Evolutionary conservation across 2,797 vertebrate species (phyloP), one percentile per base, ranked within the genome.

Genomic region (Galaxias olidus): DNA sequence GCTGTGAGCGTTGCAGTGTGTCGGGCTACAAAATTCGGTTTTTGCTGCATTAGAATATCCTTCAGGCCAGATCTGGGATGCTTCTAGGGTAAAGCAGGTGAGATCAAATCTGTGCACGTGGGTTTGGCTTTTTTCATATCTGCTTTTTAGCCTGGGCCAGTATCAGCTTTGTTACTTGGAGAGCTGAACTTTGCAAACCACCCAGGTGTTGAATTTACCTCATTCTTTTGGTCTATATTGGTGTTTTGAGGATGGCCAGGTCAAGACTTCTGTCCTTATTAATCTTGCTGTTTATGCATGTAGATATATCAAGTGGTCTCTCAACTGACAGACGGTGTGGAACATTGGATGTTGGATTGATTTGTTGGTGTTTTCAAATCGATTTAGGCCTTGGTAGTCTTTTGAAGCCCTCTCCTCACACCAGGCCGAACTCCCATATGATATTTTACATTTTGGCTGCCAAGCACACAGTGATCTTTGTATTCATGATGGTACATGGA

Each of bases 271-370:
- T 59, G 46, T 51, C 60, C 71, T 57, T 42, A 57, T 56, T 58
- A 57, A 52, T 56, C 64, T 51, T 64, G 71, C 10, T 66, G 65
- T 80, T 63, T 58, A 58, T 30, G 86, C 86, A 88, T 89, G 87
- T 85, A 76, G 76, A 57, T 84, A 76, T 80, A 79, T 78, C 78
- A 69, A 47, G 73, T 74, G 79, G 78, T 83, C 14, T 40, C 62
- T 74, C 41, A 59, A 76, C 72, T 68, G 75, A 70, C 69, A 70
- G 73, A 80, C 73, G 66, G 75, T 47, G 58, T 59, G 55, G 68
- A 66, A 64, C 65, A 73, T 20, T 19, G 17, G 53, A 40, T 10
- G 45, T 72, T 43, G 48, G 72, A 44, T 75, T 65, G 43, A 71
- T 63, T 40, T 55, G 13, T 30, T 10, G 19, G 10, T 4, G 19